Evolutionary conservation across 2,888 invertebrate genomes (phyloP).

Genomic region (Linnaemya vulpina): DNA sequence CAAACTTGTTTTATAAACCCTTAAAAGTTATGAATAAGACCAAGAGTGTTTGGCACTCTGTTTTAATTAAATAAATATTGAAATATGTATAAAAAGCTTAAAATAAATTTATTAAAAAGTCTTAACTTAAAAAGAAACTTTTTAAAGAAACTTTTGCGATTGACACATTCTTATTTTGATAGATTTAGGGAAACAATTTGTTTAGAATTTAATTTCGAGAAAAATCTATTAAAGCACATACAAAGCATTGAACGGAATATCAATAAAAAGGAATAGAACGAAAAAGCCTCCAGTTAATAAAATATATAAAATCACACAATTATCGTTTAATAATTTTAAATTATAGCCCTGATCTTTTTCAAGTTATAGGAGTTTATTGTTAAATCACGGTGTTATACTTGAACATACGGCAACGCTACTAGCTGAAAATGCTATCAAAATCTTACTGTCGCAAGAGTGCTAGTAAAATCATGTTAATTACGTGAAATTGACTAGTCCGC

Average conservation of each 20-base stretch:
- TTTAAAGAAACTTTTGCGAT: constrained; percentile 77
- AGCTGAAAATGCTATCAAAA: too few species aligned
- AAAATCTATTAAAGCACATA: constrained; percentile 67
- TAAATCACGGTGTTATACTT: too few species aligned
- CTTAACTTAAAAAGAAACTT: constrained; percentile 29
- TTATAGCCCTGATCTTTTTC: too few species aligned
- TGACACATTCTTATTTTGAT: constrained; percentile 76
- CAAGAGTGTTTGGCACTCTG: constrained; percentile 15
- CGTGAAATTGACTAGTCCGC: too few species aligned
- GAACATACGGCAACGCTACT: too few species aligned
- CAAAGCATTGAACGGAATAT: constrained; percentile 42
- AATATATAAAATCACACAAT: not conserved
- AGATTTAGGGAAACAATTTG: constrained; percentile 51
- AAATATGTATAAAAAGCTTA: constrained; percentile 61
- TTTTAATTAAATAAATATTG: constrained; percentile 22
- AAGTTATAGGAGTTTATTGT: too few species aligned
- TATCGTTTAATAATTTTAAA: too few species aligned
- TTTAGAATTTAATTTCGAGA: constrained; percentile 47
- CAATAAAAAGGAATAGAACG: not conserved
- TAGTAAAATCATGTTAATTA: too few species aligned
- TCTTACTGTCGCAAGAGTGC: too few species aligned
- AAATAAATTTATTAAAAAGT: constrained; percentile 36
- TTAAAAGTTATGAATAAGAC: too few species aligned
- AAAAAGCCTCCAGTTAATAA: not conserved
- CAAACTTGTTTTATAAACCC: too few species aligned